Conservation (phyloP, 1,140 invertebrate species). For the Euwallacea fornicatus region DNA sequence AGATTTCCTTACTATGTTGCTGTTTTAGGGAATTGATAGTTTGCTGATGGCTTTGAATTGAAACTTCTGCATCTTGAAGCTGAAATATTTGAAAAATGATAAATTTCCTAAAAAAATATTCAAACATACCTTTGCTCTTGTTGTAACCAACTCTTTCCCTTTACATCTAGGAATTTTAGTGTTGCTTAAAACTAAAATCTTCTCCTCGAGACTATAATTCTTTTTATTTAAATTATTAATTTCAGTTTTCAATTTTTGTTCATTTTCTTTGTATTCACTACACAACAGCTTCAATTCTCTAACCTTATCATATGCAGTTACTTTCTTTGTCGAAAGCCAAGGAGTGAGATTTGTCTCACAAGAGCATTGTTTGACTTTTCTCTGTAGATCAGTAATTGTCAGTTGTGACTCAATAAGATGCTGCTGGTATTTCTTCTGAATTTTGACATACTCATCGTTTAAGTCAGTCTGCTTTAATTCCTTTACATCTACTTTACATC, state of each 20-base stretch:
- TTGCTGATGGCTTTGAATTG: background rate
- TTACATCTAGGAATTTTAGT: background rate
- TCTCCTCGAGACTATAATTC: background rate
- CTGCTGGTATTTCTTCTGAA: slow-evolving; percentile 9
- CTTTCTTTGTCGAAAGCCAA: background rate
- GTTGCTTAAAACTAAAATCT: background rate
- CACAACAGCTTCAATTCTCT: slow-evolving; percentile 23
- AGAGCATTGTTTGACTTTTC: slow-evolving; percentile 1
- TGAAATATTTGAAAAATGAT: background rate
- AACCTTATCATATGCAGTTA: slow-evolving; percentile 7
- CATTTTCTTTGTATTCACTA: slow-evolving; percentile 2
- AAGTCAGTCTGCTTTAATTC: background rate
- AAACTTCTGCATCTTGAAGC: background rate
- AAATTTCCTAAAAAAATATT: background rate
- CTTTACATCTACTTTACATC: background rate
- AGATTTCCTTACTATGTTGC: slow-evolving; percentile 6
- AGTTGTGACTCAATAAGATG: slow-evolving; percentile 16
- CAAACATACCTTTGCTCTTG: background rate
- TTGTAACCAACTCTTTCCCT: background rate
- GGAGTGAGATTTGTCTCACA: background rate
- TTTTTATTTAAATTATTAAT: slow-evolving; percentile 15
- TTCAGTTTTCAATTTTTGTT: slow-evolving; percentile 8
- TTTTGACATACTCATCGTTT: slow-evolving; percentile 5
- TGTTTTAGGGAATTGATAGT: slow-evolving; percentile 3
- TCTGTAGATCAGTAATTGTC: slow-evolving; percentile 4